Percentiles rank a stretch among this genome's conserved stretches.
Conservation (phyloP, 2,888 invertebrate genomes). For the Coleophora flavipennella region DNA sequence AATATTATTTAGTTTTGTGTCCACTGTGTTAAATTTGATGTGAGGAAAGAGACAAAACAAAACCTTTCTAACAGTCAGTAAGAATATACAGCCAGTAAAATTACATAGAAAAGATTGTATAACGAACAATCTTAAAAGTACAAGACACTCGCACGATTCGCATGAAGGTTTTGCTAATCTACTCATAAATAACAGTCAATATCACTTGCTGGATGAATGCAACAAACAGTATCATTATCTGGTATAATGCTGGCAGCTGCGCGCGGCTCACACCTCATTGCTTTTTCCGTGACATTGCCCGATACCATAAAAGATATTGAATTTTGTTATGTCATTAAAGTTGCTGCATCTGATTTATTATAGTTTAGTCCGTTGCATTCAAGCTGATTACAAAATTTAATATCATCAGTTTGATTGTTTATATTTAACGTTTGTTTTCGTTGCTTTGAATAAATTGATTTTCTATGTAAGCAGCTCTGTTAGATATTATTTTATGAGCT, state of each 20-base stretch:
- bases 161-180: no score
- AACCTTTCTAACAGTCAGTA: no score
- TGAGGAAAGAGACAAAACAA: no score
- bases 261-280: constrained; percentile 58
- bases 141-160: no score
- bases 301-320: constrained; percentile 60
- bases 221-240: constrained; percentile 47
- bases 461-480: no score
- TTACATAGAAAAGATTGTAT: no score
- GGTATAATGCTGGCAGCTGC: constrained; percentile 53
- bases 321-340: constrained; percentile 46
- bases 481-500: no score
- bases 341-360: constrained; percentile 30
- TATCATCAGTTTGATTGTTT: neutral
- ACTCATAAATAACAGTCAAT: constrained; percentile 16
- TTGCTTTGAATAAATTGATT: neutral
- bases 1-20: no score
- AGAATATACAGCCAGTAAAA: no score
- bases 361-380: constrained; percentile 9
- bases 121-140: no score
- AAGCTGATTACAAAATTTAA: neutral
- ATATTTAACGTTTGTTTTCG: constrained; percentile 2
- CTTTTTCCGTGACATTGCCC: constrained; percentile 65
- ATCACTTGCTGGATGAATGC: constrained; percentile 24
- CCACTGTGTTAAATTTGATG: no score